Conservation (phyloP, 2,888 invertebrate genomes). For the Cyclophora punctaria region DNA sequence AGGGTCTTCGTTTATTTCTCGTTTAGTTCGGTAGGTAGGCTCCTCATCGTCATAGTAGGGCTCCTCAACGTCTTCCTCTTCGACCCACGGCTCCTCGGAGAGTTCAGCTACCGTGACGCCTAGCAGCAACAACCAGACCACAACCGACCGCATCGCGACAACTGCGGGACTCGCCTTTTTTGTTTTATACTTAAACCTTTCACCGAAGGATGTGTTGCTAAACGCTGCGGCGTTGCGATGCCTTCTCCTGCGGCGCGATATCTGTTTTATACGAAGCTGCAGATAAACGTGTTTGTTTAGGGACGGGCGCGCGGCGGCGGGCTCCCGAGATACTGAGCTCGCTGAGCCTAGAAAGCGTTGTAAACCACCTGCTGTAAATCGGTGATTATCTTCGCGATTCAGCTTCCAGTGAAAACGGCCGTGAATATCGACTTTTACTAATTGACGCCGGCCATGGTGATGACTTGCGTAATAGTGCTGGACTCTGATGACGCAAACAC, state of each 20-base stretch:
- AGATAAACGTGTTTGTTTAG: slow-evolving; percentile 37
- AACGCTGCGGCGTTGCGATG: slow-evolving; percentile 27
- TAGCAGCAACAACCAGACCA: slow-evolving; percentile 38
- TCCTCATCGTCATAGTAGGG: slow-evolving; percentile 37
- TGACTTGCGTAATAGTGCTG: slow-evolving; percentile 39
- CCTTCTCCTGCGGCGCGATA: slow-evolving; percentile 9
- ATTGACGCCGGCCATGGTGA: slow-evolving; percentile 29
- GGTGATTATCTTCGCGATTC: slow-evolving; percentile 52
- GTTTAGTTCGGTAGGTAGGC: slow-evolving; percentile 27
- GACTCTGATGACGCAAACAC: slow-evolving; percentile 3
- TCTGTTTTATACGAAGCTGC: slow-evolving; percentile 38
- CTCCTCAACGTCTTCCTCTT: slow-evolving; percentile 47
- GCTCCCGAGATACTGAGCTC: slow-evolving; percentile 41
- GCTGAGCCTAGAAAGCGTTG: slow-evolving; percentile 54
- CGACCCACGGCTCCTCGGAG: slow-evolving; percentile 46
- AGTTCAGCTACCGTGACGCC: slow-evolving; percentile 41
- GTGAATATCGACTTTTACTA: slow-evolving; percentile 47
- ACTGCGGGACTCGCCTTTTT: slow-evolving; percentile 43
- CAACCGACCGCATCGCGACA: slow-evolving; percentile 49
- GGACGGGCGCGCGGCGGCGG: slow-evolving; percentile 41
- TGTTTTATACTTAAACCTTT: slow-evolving; percentile 60
- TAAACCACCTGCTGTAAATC: slow-evolving; percentile 42
- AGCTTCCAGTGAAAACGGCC: slow-evolving; percentile 53
- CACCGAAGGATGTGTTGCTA: slow-evolving; percentile 50
- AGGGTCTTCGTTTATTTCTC: slow-evolving; percentile 39